Evolutionary conservation across 1,140 invertebrate species (phyloP), one percentile per base, ranked within the genome.

Genomic region (Trissolcus basalis): DNA sequence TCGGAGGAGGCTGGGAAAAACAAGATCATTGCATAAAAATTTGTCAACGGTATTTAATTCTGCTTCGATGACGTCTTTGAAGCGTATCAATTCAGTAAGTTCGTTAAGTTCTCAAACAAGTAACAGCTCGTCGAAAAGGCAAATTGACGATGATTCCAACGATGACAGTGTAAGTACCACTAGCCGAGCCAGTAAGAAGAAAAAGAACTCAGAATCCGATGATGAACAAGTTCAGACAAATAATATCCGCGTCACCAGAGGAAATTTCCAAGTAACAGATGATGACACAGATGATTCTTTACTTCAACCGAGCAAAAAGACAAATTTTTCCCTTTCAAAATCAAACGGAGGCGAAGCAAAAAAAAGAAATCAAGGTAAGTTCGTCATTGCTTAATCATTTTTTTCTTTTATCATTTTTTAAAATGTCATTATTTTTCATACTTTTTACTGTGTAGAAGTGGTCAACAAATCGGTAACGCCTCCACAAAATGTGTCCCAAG

Each of bases 1-100:
- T 13, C 19, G 65, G n/a, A 0, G 65, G 15, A 69, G 43, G 19
- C 10, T 59, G 6, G 14, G n/a, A 12, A 69, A 47, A 7, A n/a
- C n/a, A n/a, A 59, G 53, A 13, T 32, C 53, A 0, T 44, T 69
- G 16, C 65, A 69, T 33, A 19, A 35, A 15, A 67, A 67, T 51
- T 53, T 68, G 19, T 6, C 36, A 4, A 36, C 48, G 5, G 8
- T 59, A 8, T 58, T 69, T 0, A 59, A 45, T 4, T 2, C 44
- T 4, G 4, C 39, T 0, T 44, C 55, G 4, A 50, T 48, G 11
- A 60, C 48, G 0, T 69, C 65, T 14, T 47, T 69, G 5, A 69
- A 45, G 11, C 7, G 65, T 13, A 53, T 69, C 6, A n/a, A 11
- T 8, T 59, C 65, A 0, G 13, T 12, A 5, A 16, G n/a, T n/a